Percentiles rank a stretch among this genome's conserved stretches.
Evolutionary conservation across 2,113 vertebrate genomes (phyloP).

Genomic region (Chlorodrepanis virens): DNA sequence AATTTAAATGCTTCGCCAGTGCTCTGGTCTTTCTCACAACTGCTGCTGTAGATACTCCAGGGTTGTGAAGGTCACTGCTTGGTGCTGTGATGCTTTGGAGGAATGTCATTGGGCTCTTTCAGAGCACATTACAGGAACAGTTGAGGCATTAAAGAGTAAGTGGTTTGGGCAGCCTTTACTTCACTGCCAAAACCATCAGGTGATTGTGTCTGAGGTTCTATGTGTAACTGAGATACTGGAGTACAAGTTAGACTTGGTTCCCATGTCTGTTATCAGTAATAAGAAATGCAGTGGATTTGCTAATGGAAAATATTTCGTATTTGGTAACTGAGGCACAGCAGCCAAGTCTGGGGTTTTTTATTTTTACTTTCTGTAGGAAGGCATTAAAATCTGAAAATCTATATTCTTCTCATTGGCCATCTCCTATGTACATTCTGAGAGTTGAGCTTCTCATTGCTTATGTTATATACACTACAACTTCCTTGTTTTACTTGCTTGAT

Average conservation of each 20-base stretch:
- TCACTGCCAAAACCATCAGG: not conserved
- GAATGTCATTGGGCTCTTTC: not conserved
- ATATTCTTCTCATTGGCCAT: not conserved
- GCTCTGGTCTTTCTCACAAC: not conserved
- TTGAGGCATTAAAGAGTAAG: not conserved
- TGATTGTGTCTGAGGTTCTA: not conserved
- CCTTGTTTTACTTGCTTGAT: not conserved
- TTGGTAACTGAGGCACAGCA: not conserved
- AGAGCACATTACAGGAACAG: not conserved
- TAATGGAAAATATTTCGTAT: not conserved
- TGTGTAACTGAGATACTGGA: not conserved
- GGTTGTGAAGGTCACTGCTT: not conserved
- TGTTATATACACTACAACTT: not conserved
- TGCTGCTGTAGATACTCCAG: not conserved
- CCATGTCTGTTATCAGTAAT: not conserved
- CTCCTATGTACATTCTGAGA: not conserved
- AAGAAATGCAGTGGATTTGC: not conserved
- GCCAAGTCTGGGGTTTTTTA: not conserved
- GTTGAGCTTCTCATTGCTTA: not conserved
- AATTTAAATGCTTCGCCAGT: not conserved
- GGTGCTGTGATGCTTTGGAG: not conserved
- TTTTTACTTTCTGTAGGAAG: not conserved
- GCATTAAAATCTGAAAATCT: not conserved
- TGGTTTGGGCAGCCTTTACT: not conserved
- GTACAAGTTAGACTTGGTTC: not conserved